phyloP scores from a whole-genome alignment of 30 jellyfish, hydroid and myxozoan species.

The Nemopilema nomurai region DNA sequence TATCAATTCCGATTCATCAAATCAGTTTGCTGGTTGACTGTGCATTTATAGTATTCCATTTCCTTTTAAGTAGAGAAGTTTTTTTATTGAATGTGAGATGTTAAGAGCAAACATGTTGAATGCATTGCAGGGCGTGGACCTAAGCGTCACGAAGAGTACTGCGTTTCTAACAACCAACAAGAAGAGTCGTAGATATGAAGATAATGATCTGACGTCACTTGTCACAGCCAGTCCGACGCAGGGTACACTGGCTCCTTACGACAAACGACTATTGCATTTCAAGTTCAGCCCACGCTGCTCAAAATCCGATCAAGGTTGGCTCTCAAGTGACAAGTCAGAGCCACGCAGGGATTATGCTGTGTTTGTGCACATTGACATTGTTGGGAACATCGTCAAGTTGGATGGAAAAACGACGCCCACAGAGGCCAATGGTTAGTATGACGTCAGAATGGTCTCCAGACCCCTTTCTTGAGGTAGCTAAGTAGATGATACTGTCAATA shows the following conservation, averaged over 20 bases:
- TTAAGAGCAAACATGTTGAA: background rate
- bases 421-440: conserved; percentile 36
- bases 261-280: conserved; percentile 66
- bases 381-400: conserved; percentile 52
- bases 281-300: conserved; percentile 82
- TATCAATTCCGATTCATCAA: too few species aligned
- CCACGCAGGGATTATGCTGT: conserved; percentile 91
- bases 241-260: conserved; percentile 81
- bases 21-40: too few species aligned
- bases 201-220: conserved; percentile 61
- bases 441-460: background rate
- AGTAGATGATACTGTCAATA: too few species aligned
- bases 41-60: too few species aligned
- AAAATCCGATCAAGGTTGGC: conserved; percentile 75
- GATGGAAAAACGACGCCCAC: conserved; percentile 15
- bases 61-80: too few species aligned
- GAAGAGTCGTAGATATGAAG: background rate
- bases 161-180: conserved; percentile 25
- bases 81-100: background rate
- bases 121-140: conserved; percentile 82
- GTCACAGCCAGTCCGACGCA: conserved; percentile 84
- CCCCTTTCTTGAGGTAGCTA: background rate
- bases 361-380: conserved; percentile 78
- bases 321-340: conserved; percentile 51
- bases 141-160: conserved; percentile 71